These are phyloP conservation scores for Phrynosoma platyrhinos DNA, from an alignment of 2,113 vertebrate species.

Conservation along the genomic window DNA sequence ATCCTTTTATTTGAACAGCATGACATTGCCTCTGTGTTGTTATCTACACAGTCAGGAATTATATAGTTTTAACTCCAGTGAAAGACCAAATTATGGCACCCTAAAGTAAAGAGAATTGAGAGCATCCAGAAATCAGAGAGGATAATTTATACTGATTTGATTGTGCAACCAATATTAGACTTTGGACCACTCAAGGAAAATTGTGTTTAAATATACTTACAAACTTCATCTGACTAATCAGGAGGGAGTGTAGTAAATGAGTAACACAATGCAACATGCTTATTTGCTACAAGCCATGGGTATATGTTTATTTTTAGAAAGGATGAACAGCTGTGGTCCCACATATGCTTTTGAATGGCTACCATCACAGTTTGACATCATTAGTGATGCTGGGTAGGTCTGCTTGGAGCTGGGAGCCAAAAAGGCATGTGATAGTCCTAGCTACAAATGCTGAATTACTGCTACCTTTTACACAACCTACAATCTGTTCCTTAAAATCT, in stretches of 20 bases:
- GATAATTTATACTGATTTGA: constrained; percentile 52
- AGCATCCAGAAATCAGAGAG: constrained; percentile 20
- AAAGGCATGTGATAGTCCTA: no score
- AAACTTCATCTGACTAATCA: constrained; percentile 34
- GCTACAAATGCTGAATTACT: no score
- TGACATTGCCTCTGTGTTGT: constrained; percentile 44
- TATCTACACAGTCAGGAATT: constrained; percentile 56
- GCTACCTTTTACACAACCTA: neutral
- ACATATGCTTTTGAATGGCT: neutral
- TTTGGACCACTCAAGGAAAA: constrained; percentile 37
- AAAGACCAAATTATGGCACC: constrained; percentile 56
- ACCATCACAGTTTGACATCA: no score
- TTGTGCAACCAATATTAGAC: constrained; percentile 54
- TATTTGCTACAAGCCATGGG: neutral
- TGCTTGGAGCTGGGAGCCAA: no score
- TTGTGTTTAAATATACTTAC: constrained; percentile 25
- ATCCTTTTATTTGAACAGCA: constrained; percentile 56
- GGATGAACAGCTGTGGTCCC: neutral
- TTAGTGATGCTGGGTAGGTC: no score
- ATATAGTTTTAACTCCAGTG: constrained; percentile 49
- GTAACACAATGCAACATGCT: constrained; percentile 5
- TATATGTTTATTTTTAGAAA: neutral
- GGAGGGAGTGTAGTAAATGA: neutral
- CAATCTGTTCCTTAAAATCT: neutral
- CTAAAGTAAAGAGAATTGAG: constrained; percentile 57